phyloP scores from a whole-genome alignment of 1,140 invertebrate genomes.

The Neotoxoptera formosana region DNA sequence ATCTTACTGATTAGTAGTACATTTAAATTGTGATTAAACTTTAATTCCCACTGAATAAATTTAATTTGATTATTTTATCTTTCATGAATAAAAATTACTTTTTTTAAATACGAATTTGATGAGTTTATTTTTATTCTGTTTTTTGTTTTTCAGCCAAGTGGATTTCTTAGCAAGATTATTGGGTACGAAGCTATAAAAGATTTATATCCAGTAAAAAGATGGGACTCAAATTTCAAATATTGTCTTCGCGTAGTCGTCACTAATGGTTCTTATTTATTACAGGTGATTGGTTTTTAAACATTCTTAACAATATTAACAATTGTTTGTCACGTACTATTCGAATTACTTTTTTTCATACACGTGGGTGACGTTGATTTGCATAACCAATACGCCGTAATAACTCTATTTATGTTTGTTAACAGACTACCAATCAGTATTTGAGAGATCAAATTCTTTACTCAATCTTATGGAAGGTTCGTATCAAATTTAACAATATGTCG shows the following conservation, averaged over 20 bases:
- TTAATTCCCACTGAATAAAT: not conserved
- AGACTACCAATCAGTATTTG: conserved; percentile 80
- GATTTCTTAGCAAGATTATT: conserved; percentile 33
- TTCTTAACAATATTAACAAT: not conserved
- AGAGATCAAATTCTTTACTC: conserved; percentile 87
- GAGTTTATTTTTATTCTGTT: not conserved
- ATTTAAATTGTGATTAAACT: not conserved
- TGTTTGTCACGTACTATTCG: not conserved
- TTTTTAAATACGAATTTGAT: not conserved
- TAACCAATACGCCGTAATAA: conserved; percentile 29
- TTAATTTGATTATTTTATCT: not conserved
- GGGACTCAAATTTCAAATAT: conserved; percentile 82
- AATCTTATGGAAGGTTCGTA: conserved; percentile 82
- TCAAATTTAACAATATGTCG: not conserved
- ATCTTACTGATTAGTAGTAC: too few relatives aligned
- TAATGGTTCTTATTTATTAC: conserved; percentile 79
- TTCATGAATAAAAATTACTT: not conserved
- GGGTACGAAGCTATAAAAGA: conserved; percentile 79
- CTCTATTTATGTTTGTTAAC: conserved; percentile 62
- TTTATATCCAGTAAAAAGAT: conserved; percentile 79
- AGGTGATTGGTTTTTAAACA: conserved; percentile 65
- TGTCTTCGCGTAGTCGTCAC: conserved; percentile 80
- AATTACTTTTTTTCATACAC: not conserved
- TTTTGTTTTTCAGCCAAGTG: conserved; percentile 43
- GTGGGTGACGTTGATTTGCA: not conserved